Conservation (phyloP, 2,113 vertebrate genomes). For the Nerophis ophidion region DNA sequence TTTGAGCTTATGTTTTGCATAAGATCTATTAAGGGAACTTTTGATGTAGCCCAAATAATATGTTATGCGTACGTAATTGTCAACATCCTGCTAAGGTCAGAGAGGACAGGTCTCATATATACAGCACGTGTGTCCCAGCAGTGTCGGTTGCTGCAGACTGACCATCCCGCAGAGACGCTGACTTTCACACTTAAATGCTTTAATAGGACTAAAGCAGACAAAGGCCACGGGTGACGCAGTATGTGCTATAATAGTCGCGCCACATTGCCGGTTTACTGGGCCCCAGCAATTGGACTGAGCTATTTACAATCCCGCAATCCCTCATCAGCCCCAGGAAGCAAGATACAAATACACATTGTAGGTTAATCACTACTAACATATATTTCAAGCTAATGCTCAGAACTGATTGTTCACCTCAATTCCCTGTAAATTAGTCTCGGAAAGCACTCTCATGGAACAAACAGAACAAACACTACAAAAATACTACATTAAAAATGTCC, state of each 20-base stretch:
- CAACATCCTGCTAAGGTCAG: not conserved
- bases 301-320: slow-evolving; percentile 77
- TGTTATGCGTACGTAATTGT: not conserved
- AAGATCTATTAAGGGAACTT: too few relatives aligned
- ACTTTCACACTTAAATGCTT: slow-evolving; percentile 76
- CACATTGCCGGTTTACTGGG: slow-evolving; percentile 72
- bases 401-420: slow-evolving; percentile 1
- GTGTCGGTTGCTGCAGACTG: slow-evolving; percentile 64
- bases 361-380: slow-evolving; percentile 60
- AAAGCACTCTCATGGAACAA: not conserved
- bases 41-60: not conserved
- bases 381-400: slow-evolving; percentile 8
- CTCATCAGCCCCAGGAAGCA: slow-evolving; percentile 72
- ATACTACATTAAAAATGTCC: not conserved
- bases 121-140: slow-evolving; percentile 47
- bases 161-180: slow-evolving; percentile 65
- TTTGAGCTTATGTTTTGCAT: too few relatives aligned
- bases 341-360: slow-evolving; percentile 70
- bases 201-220: slow-evolving; percentile 76
- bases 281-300: slow-evolving; percentile 68
- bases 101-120: not conserved
- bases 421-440: not conserved
- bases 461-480: not conserved
- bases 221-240: slow-evolving; percentile 72
- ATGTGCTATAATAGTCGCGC: slow-evolving; percentile 70